phyloP scores from a whole-genome alignment of 2,797 vertebrate species.

The Otolemur crassicaudatus region DNA sequence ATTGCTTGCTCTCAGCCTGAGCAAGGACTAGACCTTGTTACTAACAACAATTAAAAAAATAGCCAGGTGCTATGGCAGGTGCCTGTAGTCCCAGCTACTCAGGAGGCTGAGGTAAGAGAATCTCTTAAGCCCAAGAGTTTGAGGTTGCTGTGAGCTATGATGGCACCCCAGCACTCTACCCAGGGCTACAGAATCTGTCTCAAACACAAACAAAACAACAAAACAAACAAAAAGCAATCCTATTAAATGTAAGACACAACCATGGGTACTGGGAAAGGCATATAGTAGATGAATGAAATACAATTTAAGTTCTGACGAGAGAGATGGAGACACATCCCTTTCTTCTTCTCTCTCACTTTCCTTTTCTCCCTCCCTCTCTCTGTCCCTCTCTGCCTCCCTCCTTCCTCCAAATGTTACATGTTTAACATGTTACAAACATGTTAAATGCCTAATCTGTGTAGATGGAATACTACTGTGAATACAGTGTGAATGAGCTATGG shows the following conservation, averaged over 20 bases:
- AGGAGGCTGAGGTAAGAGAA: too few species aligned
- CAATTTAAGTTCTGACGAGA: neutral
- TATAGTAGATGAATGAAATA: neutral
- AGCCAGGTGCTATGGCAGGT: too few species aligned
- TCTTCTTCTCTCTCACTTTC: neutral
- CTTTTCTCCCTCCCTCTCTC: neutral
- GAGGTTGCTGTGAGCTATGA: too few species aligned
- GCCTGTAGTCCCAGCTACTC: too few species aligned
- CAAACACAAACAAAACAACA: too few species aligned
- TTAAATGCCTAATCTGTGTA: neutral
- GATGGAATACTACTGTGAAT: neutral
- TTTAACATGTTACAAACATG: neutral
- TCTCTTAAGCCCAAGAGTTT: too few species aligned
- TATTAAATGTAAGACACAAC: neutral
- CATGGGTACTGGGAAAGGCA: neutral
- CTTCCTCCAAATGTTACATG: neutral
- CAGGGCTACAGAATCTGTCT: too few species aligned
- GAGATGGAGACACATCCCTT: neutral
- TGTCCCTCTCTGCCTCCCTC: neutral
- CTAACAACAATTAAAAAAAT: too few species aligned
- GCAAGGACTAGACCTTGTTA: too few species aligned
- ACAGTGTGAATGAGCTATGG: neutral
- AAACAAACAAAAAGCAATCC: neutral
- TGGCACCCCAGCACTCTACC: too few species aligned
- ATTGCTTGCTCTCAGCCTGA: too few species aligned